Conservation (phyloP, 2,888 invertebrate species). For the Erebia ligea region DNA sequence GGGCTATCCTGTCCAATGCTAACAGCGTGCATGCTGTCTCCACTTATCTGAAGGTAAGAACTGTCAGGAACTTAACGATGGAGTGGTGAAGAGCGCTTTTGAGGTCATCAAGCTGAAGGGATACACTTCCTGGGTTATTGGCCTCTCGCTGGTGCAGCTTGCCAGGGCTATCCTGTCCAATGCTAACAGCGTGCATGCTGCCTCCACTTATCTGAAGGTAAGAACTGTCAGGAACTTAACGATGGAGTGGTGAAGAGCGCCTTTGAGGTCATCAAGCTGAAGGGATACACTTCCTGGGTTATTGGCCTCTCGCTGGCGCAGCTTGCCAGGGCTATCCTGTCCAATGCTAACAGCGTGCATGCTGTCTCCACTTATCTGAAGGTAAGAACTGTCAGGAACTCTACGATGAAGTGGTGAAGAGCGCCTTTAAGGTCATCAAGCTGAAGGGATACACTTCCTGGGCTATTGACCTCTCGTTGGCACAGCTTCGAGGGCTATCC, state of each 20-base stretch:
- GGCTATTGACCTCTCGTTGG: slow-evolving; percentile 93
- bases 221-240: slow-evolving; percentile 90
- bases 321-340: slow-evolving; percentile 86
- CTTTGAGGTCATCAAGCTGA: slow-evolving; percentile 93
- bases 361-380: slow-evolving; percentile 90
- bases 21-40: slow-evolving; percentile 91
- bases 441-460: slow-evolving; percentile 96
- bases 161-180: slow-evolving; percentile 88
- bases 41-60: slow-evolving; percentile 88
- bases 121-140: slow-evolving; percentile 96
- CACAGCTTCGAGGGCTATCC: slow-evolving; percentile 87
- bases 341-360: slow-evolving; percentile 89
- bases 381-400: slow-evolving; percentile 89
- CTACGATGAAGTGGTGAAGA: slow-evolving; percentile 91
- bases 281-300: slow-evolving; percentile 96
- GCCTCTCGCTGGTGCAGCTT: slow-evolving; percentile 89
- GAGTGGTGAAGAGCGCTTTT: slow-evolving; percentile 93
- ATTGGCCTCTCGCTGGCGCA: slow-evolving; percentile 91
- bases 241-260: slow-evolving; percentile 92
- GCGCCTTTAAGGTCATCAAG: slow-evolving; percentile 94
- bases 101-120: slow-evolving; percentile 94
- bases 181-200: slow-evolving; percentile 88
- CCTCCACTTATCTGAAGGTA: slow-evolving; percentile 91
- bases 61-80: slow-evolving; percentile 90
- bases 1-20: slow-evolving; percentile 88